These are phyloP conservation scores for Parasteatoda tepidariorum DNA, from an alignment of 1,140 invertebrate species.

Conservation along the genomic window DNA sequence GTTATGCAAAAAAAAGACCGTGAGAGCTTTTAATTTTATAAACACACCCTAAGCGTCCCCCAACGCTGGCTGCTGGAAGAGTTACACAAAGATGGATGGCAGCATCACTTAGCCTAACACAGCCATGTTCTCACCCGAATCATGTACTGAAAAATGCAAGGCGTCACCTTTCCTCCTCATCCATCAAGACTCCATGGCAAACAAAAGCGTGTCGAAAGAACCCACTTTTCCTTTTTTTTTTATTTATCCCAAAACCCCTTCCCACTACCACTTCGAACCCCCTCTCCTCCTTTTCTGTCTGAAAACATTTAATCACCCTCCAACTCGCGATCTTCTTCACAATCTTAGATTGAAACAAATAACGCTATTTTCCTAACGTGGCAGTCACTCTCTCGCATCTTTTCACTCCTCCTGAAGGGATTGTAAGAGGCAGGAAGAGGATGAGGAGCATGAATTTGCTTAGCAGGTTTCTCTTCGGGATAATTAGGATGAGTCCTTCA, in stretches of 20 bases:
- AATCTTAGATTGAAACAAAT: conserved; percentile 23
- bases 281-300: neutral
- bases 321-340: neutral
- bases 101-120: neutral
- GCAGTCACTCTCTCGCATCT: neutral
- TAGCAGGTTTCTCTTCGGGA: neutral
- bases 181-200: neutral
- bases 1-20: conserved; percentile 18
- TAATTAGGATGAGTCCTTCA: conserved; percentile 6
- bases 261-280: neutral
- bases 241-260: too few species aligned
- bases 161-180: neutral
- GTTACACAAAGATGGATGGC: neutral
- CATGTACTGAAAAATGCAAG: neutral
- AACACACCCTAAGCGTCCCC: neutral
- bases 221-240: neutral
- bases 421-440: neutral
- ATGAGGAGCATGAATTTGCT: neutral
- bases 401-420: neutral
- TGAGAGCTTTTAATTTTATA: neutral
- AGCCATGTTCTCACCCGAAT: neutral
- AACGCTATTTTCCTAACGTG: neutral
- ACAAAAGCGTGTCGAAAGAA: neutral
- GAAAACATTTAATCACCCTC: neutral
- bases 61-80: neutral